Evolutionary conservation across 2,113 vertebrate genomes (phyloP).

Genomic region (Myiozetetes cayanensis): DNA sequence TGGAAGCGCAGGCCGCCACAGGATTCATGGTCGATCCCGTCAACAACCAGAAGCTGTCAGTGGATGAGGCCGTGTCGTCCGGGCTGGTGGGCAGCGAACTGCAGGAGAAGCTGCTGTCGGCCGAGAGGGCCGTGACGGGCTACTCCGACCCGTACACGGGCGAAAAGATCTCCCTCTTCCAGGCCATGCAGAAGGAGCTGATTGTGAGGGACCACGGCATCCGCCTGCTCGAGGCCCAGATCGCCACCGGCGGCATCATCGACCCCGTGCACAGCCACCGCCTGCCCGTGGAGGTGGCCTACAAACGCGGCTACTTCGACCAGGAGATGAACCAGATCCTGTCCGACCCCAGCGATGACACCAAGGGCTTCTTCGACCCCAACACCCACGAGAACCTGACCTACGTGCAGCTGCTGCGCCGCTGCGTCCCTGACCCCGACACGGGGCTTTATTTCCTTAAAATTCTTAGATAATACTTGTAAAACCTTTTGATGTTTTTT

Average conservation of each 20-base stretch:
- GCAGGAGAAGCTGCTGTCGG: conserved; percentile 64
- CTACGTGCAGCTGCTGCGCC: conserved; percentile 77
- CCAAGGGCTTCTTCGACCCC: conserved; percentile 89
- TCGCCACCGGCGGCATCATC: conserved; percentile 90
- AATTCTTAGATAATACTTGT: rapidly evolving
- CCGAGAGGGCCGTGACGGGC: too few species aligned
- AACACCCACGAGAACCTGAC: conserved; percentile 89
- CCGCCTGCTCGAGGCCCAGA: conserved; percentile 92
- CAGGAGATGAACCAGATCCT: conserved; percentile 83
- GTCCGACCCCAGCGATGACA: conserved; percentile 81
- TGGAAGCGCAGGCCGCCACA: conserved; percentile 76
- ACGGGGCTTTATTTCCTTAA: conserved; percentile 62
- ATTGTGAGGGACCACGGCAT: conserved; percentile 76
- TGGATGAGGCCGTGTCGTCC: background rate
- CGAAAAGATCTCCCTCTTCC: conserved; percentile 73
- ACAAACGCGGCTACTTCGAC: conserved; percentile 81
- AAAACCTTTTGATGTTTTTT: rapidly evolving
- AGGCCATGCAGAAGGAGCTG: conserved; percentile 76
- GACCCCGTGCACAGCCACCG: conserved; percentile 92
- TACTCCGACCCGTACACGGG: too few species aligned
- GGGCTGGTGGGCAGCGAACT: background rate
- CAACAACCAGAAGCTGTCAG: background rate
- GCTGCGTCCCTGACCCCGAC: conserved; percentile 61
- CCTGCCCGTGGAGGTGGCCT: conserved; percentile 83
- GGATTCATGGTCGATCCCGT: background rate